Percentiles rank a stretch among this genome's conserved stretches.
Conservation (phyloP, 2,888 invertebrate species). For the Xestobium rufovillosum region DNA sequence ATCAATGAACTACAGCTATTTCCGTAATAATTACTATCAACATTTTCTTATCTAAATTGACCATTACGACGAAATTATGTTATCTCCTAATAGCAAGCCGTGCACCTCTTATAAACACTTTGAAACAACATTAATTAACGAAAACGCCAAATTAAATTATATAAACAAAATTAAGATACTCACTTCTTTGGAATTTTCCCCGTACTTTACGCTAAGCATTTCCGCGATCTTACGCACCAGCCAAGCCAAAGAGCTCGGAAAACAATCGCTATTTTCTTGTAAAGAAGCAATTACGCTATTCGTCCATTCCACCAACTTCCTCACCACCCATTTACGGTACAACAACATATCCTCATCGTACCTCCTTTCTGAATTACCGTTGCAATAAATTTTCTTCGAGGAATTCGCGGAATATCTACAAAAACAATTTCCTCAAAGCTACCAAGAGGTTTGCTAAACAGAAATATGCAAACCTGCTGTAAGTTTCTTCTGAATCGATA, state of each 20-base stretch:
- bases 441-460: constrained; percentile 11
- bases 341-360: neutral
- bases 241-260: constrained; percentile 87
- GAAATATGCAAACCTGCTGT: constrained; percentile 50
- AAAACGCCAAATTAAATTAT: too few species aligned
- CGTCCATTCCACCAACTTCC: constrained; percentile 70
- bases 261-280: constrained; percentile 77
- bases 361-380: neutral
- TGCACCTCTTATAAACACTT: too few species aligned
- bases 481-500: constrained; percentile 80
- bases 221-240: constrained; percentile 79
- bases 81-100: too few species aligned
- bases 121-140: too few species aligned
- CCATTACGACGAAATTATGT: too few species aligned
- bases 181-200: constrained; percentile 49
- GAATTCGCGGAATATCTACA: neutral
- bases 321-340: constrained; percentile 75
- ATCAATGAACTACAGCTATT: too few species aligned
- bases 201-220: constrained; percentile 54
- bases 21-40: too few species aligned
- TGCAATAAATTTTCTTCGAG: neutral
- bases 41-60: too few species aligned
- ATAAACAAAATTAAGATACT: too few species aligned
- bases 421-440: neutral
- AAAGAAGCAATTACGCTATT: constrained; percentile 76